A percentile compares a stretch with the other conserved stretches of the same genome.
Conservation (phyloP, 2,797 vertebrate species). For the Yasuhikotakia modesta region DNA sequence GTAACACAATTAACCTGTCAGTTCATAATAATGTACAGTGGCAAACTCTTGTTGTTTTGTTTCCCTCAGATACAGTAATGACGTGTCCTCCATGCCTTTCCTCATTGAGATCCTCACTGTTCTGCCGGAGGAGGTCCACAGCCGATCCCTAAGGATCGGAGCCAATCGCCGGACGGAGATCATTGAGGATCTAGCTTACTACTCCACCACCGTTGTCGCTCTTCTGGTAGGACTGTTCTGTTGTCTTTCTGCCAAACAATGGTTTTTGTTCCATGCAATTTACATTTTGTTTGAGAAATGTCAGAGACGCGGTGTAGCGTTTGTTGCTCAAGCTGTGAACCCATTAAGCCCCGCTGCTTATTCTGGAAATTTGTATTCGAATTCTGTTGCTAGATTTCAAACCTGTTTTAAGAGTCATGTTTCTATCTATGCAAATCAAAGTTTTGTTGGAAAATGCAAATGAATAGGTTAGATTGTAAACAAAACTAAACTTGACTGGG, state of each 20-base stretch:
- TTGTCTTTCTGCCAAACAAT: background rate
- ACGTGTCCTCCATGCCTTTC: slow-evolving; percentile 90
- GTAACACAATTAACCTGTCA: background rate
- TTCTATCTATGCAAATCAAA: background rate
- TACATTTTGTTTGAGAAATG: no score
- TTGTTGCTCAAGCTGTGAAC: no score
- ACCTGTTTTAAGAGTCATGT: background rate
- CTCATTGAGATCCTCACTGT: slow-evolving; percentile 97
- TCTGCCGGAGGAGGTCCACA: slow-evolving; percentile 95
- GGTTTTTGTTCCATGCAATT: no score
- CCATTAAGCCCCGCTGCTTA: background rate
- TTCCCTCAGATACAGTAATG: slow-evolving; percentile 86
- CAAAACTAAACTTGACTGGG: background rate
- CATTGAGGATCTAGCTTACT: slow-evolving; percentile 94
- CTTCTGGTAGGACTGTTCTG: slow-evolving; percentile 78
- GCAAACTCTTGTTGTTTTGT: background rate
- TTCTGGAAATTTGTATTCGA: background rate
- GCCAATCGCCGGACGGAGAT: slow-evolving; percentile 95
- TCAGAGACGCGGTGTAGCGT: no score
- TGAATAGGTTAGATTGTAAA: background rate
- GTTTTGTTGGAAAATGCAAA: slow-evolving; percentile 3
- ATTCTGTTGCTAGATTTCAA: background rate
- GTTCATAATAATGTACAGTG: background rate
- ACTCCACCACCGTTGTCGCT: slow-evolving; percentile 91
- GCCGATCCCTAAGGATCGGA: slow-evolving; percentile 91